Percentiles rank a stretch among this genome's conserved stretches.
Conservation (phyloP, 2,113 vertebrate species). For the Argyrosomus japonicus region DNA sequence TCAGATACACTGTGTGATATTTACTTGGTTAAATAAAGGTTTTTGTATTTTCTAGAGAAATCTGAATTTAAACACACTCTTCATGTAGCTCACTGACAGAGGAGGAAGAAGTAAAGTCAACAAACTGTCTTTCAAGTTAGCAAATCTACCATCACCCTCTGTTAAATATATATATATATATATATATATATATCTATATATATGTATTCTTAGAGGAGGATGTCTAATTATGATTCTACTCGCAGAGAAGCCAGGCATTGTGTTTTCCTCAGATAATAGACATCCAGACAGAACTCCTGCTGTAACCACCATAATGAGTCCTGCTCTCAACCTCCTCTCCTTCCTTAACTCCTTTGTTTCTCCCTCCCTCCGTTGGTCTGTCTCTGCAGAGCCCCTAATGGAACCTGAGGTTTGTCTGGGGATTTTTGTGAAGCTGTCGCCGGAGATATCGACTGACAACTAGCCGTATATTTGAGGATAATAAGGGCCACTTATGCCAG, state of each 20-base stretch:
- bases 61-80: neutral
- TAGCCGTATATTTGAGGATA: slow-evolving; percentile 69
- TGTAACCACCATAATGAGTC: slow-evolving; percentile 59
- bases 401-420: slow-evolving; percentile 53
- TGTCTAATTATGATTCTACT: slow-evolving; percentile 63
- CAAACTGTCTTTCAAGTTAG: slow-evolving; percentile 38
- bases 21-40: slow-evolving; percentile 2
- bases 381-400: slow-evolving; percentile 47
- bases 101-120: slow-evolving; percentile 27
- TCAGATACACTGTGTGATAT: slow-evolving; percentile 23
- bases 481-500: slow-evolving; percentile 73
- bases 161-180: slow-evolving; percentile 38
- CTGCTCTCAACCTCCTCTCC: slow-evolving; percentile 17
- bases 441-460: slow-evolving; percentile 60
- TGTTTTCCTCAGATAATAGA: slow-evolving; percentile 60
- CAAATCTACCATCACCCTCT: slow-evolving; percentile 16
- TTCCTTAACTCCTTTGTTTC: slow-evolving; percentile 25
- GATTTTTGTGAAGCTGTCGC: slow-evolving; percentile 40
- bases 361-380: slow-evolving; percentile 42
- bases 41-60: neutral
- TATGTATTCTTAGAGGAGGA: slow-evolving; percentile 27
- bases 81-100: slow-evolving; percentile 3
- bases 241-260: slow-evolving; percentile 47
- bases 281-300: slow-evolving; percentile 47
- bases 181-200: neutral